Base-by-base conservation (phyloP, 2,113 vertebrate species). In the Rafetus swinhoei region DNA sequence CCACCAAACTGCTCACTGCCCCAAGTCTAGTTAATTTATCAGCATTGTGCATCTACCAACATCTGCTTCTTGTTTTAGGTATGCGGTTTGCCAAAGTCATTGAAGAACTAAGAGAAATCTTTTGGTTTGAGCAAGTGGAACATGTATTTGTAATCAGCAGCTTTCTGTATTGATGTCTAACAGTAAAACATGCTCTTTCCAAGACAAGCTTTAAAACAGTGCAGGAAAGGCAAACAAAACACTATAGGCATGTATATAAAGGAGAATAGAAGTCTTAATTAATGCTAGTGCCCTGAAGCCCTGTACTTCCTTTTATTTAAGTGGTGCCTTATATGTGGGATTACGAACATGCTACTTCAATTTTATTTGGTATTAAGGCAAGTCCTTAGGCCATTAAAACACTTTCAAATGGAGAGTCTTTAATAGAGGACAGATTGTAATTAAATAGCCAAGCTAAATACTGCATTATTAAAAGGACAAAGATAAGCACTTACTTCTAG, bases 291-390 rank as follows among this genome's bases (percentile, higher is more conserved):
- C 35, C 9, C 52, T 88, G 92, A 13, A 81, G 22, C 9, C 52
- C 52, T 85, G 88, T 80, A 32, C 60, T 94, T 87, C 86, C 50
- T 87, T 77, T 88, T 80, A 81, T 55, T 69, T 22, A 85, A 87
- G 55, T 90, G 84, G n/a, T 84, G 79, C 3, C 85, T 94, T 82
- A 32, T 86, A 85, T n/a, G 39, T 94, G 84, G 27, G 65, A 90
- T 7, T 93, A 35, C 6, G 86, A 54, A 79, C 79, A 86, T 29
- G 65, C 88, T 85, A n/a, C 62, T 95, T 93, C 65, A 79, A 62
- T 92, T 94, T 95, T 96, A 91, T 94, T 94, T 92, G 91, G 90
- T 87, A 85, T 91, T 95, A 95, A 93, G 84, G 45, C 62, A 95
- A 94, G 62, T n/a, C 89, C 80, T 87, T 86, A 81, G 85, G 76